Percentiles rank a stretch among this genome's conserved stretches.
Conservation (phyloP, 2,113 vertebrate genomes). For the Hipposideros armiger region DNA sequence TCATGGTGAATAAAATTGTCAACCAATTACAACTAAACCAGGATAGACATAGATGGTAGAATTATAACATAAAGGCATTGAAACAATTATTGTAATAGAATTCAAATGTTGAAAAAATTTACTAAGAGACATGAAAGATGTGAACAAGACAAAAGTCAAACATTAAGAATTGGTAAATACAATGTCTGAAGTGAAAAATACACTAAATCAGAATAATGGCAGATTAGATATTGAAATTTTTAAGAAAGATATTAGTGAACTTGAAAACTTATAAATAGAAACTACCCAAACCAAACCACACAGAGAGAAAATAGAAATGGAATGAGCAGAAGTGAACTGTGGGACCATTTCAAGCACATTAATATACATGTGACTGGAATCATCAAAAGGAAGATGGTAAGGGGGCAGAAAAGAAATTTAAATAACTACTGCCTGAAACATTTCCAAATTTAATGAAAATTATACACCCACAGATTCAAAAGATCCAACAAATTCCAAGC, state of each 20-base stretch:
- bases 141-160: neutral
- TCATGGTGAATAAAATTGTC: neutral
- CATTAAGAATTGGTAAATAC: neutral
- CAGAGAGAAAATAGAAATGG: neutral
- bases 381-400: fast-evolving
- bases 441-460: neutral
- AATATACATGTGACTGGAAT: neutral
- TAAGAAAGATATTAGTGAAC: neutral
- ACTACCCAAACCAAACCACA: neutral
- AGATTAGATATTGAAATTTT: neutral
- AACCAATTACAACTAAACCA: neutral
- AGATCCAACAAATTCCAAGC: neutral
- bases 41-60: neutral
- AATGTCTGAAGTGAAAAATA: neutral
- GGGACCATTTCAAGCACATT: neutral
- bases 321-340: fast-evolving
- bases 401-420: neutral
- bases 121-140: neutral
- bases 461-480: neutral
- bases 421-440: neutral
- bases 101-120: neutral
- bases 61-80: neutral
- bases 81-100: neutral
- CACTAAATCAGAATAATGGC: neutral
- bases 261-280: neutral